Percentiles rank a stretch among this genome's conserved stretches.
Evolutionary conservation across 2,797 vertebrate species (phyloP).

Genomic region (Falco columbarius): DNA sequence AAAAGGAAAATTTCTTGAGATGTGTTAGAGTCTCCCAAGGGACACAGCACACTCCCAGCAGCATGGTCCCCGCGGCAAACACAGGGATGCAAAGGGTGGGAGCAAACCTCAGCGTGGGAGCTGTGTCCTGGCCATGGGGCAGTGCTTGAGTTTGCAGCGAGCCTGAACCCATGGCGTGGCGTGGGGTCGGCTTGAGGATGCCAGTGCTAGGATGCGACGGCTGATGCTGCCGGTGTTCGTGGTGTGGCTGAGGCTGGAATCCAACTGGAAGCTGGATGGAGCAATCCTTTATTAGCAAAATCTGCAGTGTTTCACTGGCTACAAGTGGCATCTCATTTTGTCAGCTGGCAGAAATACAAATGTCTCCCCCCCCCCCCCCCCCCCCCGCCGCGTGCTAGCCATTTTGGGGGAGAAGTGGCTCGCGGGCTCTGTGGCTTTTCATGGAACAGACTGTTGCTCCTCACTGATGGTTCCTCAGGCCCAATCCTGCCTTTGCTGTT

Average conservation of each 20-base stretch:
- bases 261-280: constrained; percentile 45
- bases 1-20: not conserved
- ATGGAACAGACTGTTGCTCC: not conserved
- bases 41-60: not conserved
- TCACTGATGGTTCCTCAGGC: not conserved
- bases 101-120: not conserved
- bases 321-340: constrained; percentile 10
- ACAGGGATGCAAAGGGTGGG: not conserved
- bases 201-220: not conserved
- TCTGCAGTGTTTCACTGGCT: constrained; percentile 61
- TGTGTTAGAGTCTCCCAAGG: not conserved
- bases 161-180: not conserved
- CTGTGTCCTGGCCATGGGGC: not conserved
- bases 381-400: not conserved
- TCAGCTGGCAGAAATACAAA: constrained; percentile 18
- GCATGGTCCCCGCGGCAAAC: not conserved
- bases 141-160: not conserved
- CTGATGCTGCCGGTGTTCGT: not conserved
- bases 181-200: accelerated
- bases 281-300: constrained; percentile 55
- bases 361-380: too few relatives aligned
- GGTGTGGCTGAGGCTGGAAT: constrained; percentile 30
- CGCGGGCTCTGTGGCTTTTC: not conserved
- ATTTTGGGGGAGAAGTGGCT: not conserved
- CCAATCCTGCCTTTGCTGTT: not conserved